These are phyloP conservation scores for Epinotia bilunana DNA, from an alignment of 2,888 invertebrate genomes.

Conservation along the genomic window DNA sequence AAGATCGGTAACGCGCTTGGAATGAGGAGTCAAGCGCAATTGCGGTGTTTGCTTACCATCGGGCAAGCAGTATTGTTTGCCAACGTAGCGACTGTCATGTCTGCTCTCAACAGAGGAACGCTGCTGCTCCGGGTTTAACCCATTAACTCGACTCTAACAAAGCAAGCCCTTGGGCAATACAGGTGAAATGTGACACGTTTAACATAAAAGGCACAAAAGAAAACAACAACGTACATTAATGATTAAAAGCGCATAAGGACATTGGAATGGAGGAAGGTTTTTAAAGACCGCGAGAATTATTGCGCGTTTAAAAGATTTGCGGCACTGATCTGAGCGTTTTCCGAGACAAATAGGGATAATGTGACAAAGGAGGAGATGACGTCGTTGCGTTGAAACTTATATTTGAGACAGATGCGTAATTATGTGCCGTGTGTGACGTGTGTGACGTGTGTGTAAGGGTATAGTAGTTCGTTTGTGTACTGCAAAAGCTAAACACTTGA, in stretches of 20 bases:
- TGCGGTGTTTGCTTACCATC: neutral
- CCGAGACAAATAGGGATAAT: slow-evolving; percentile 39
- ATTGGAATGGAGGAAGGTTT: slow-evolving; percentile 43
- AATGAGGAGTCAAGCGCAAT: neutral
- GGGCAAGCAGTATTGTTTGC: neutral
- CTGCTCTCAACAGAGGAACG: neutral
- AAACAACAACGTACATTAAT: slow-evolving; percentile 20
- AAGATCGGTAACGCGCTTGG: neutral
- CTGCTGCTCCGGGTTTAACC: neutral
- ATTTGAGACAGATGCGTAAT: neutral
- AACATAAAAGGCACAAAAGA: slow-evolving; percentile 23
- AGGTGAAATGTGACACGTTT: slow-evolving; percentile 15
- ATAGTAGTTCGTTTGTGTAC: neutral
- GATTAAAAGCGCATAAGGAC: slow-evolving; percentile 31
- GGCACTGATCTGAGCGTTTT: slow-evolving; percentile 7
- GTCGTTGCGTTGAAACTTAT: slow-evolving; percentile 14
- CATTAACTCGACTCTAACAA: slow-evolving; percentile 16
- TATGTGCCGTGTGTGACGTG: no score
- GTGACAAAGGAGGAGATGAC: slow-evolving; percentile 32
- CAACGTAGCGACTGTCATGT: neutral
- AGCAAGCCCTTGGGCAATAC: slow-evolving; percentile 9
- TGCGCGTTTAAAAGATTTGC: slow-evolving; percentile 40
- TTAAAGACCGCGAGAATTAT: slow-evolving; percentile 38
- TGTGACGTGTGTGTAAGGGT: no score
- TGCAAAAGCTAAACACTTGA: no score